Evolutionary conservation across 2,797 vertebrate species (phyloP), one percentile per base, ranked within the genome.

Genomic region (Toxotes lorentzi): DNA sequence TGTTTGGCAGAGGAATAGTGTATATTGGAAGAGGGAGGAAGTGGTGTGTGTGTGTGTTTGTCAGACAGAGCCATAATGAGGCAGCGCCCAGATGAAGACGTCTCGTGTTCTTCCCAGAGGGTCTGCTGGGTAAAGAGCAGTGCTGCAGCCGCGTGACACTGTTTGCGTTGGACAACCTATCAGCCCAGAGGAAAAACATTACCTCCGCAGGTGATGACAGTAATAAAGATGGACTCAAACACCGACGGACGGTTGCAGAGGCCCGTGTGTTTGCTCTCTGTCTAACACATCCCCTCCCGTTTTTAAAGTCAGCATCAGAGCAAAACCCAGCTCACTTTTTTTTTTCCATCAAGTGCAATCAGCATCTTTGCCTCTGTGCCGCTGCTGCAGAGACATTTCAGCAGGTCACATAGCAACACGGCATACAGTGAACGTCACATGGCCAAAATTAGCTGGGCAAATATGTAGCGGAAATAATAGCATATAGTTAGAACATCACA

Each of bases 201-300:
- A 78, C 65, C 70, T 68, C 80, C 40, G 9, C 85, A 40, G 79
- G 77, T 84, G 85, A 85, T 75, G 85, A 82, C 86, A 66, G 84
- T 86, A 89, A 90, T 88, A 85, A 88, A 93, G 86, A 92, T 24
- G 79, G 85, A 89, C 85, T 88, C 86, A 71, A 89, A 85, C 85
- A 70, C 40, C 0, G 53, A 65, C 53, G 7, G 71, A 54, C 23
- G 30, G 54, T 43, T 70, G n/a, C 73, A 1, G 62, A 76, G 80
- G 83, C 70, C 72, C 27, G 60, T 4, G 0, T 87, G 85, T 89
- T 89, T 89, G 85, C 73, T 75, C 70, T 75, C 73, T 4, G 3
- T 69, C 86, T 57, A 24, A 50, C 40, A n/a, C 60, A 54, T 0
- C 35, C 16, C 32, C 43, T 53, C 50, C 41, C 21, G 9, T 45